Evolutionary conservation across 1,140 invertebrate genomes (phyloP).

Genomic region (Triops longicaudatus): DNA sequence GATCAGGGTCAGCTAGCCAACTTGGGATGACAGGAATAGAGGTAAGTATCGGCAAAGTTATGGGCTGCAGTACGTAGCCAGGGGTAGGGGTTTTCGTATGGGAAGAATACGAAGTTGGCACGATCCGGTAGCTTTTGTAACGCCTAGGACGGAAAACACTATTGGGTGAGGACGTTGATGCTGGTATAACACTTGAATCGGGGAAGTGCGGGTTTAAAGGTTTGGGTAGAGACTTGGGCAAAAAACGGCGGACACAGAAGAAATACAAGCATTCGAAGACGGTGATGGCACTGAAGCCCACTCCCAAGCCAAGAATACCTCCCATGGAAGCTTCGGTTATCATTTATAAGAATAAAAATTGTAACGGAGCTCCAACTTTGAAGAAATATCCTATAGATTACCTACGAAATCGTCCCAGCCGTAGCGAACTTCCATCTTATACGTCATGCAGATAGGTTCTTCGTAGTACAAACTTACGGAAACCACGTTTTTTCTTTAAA

Average conservation of each 20-base stretch:
- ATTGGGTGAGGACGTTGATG: background rate
- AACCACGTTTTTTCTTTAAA: background rate
- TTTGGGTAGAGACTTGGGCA: background rate
- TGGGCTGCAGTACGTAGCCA: background rate
- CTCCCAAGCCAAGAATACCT: slow-evolving; percentile 23
- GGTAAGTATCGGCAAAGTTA: background rate
- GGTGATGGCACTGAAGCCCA: slow-evolving; percentile 26
- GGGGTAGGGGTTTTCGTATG: background rate
- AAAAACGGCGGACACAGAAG: slow-evolving; percentile 21
- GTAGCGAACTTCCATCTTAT: background rate
- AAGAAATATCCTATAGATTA: background rate
- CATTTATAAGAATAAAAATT: no score
- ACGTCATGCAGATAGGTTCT: background rate
- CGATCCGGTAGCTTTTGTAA: background rate
- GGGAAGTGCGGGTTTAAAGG: background rate
- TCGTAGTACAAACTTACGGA: background rate
- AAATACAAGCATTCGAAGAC: slow-evolving; percentile 27
- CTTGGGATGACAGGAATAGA: background rate
- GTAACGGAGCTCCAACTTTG: no score
- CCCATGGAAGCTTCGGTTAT: slow-evolving; percentile 18
- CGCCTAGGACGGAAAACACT: background rate
- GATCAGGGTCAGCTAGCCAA: background rate
- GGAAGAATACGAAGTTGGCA: background rate
- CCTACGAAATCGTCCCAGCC: background rate
- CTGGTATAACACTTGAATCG: background rate